Evolutionary conservation across 2,113 vertebrate genomes (phyloP).

Genomic region (Seriola quinqueradiata): DNA sequence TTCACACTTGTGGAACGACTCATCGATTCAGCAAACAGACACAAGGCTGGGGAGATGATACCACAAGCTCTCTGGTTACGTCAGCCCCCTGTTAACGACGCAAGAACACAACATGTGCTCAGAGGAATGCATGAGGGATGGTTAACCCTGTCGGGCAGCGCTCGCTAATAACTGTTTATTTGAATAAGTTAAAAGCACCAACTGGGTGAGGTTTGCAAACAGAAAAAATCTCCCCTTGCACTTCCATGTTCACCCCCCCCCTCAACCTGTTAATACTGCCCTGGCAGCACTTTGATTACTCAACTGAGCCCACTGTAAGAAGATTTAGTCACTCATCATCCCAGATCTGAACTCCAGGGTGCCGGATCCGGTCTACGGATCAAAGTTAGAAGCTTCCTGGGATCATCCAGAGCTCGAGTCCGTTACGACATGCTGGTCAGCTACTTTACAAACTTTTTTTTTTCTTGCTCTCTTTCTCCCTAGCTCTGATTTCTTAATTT

Average conservation of each 20-base stretch:
- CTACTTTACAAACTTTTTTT: background rate
- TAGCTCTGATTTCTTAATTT: background rate
- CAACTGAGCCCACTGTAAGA: constrained; percentile 33
- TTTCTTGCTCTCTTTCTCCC: background rate
- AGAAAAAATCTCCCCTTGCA: background rate
- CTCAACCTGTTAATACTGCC: constrained; percentile 7
- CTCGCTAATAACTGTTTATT: constrained; percentile 6
- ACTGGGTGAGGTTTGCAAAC: constrained; percentile 11
- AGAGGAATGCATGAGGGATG: background rate
- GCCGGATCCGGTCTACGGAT: constrained; percentile 23
- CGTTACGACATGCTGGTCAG: background rate
- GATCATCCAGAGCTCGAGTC: constrained; percentile 17
- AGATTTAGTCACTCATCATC: constrained; percentile 64
- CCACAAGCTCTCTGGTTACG: background rate
- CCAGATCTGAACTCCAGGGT: constrained; percentile 46
- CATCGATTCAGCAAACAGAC: constrained; percentile 37
- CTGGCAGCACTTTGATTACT: constrained; percentile 65
- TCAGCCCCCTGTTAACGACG: constrained; percentile 1
- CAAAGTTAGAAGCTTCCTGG: background rate
- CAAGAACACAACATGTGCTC: background rate
- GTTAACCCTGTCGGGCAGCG: background rate
- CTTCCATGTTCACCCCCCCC: background rate
- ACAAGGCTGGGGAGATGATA: background rate
- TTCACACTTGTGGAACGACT: constrained; percentile 14
- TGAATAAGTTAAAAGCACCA: constrained; percentile 4